Conservation (phyloP, 2,888 invertebrate genomes). For the Lycia hirtaria region DNA sequence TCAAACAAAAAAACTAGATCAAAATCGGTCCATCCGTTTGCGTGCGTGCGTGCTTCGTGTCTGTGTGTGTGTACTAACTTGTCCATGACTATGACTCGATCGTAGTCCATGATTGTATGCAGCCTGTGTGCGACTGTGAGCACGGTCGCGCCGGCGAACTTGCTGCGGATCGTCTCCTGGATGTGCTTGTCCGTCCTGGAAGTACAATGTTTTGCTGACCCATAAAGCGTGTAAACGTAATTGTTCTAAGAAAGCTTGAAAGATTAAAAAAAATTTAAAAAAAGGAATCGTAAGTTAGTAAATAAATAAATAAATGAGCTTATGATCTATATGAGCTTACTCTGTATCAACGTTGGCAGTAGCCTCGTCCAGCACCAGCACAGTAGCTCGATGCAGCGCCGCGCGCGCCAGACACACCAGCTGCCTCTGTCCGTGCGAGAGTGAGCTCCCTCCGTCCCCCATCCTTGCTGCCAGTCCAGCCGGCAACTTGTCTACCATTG, state of each 20-base stretch:
- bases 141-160: conserved; percentile 90
- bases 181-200: conserved; percentile 90
- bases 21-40: too few relatives aligned
- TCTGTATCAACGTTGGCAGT: conserved; percentile 95
- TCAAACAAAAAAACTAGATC: too few relatives aligned
- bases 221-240: too few relatives aligned
- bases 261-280: too few relatives aligned
- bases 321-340: conserved; percentile 82
- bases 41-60: too few relatives aligned
- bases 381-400: conserved; percentile 88
- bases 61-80: conserved; percentile 62
- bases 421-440: conserved; percentile 90
- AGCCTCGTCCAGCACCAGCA: conserved; percentile 92
- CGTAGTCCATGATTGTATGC: conserved; percentile 94
- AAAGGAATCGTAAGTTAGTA: too few relatives aligned
- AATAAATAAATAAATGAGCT: too few relatives aligned
- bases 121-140: conserved; percentile 93
- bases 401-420: conserved; percentile 90
- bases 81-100: conserved; percentile 93
- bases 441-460: conserved; percentile 88
- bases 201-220: too few relatives aligned
- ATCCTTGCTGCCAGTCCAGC: conserved; percentile 86
- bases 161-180: conserved; percentile 89
- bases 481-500: conserved; percentile 80
- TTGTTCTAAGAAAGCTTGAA: too few relatives aligned